These are phyloP conservation scores for Pterophyllum scalare DNA, from an alignment of 2,113 vertebrate species.

Conservation along the genomic window DNA sequence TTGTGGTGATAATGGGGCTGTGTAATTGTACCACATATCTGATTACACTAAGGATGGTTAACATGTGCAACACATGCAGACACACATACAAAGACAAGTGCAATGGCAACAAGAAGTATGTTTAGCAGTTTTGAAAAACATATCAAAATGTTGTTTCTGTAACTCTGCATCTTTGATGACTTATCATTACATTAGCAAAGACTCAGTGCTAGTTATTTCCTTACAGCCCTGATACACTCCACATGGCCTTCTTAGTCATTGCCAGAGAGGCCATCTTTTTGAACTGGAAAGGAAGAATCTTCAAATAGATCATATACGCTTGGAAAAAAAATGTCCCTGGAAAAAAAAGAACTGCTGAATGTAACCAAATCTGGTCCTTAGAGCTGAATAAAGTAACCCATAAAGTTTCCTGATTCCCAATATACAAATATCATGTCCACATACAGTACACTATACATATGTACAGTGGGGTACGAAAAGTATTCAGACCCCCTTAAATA, in stretches of 20 bases:
- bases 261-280: not conserved
- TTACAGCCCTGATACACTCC: not conserved
- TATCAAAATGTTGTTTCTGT: not conserved
- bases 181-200: not conserved
- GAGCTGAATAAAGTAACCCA: not conserved
- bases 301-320: not conserved
- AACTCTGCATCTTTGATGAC: not conserved
- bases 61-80: not conserved
- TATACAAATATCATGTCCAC: too few species aligned
- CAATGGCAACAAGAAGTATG: not conserved
- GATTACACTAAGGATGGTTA: not conserved
- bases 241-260: not conserved
- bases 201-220: not conserved
- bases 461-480: too few species aligned
- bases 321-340: not conserved
- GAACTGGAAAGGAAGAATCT: not conserved
- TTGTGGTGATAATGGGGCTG: conserved; percentile 4
- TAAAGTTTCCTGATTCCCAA: not conserved
- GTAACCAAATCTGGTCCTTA: not conserved
- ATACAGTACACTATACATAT: too few species aligned
- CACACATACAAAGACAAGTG: not conserved
- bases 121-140: not conserved
- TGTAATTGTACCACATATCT: conserved; percentile 15
- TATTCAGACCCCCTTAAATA: too few species aligned
- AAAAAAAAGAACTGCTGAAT: not conserved